Evolutionary conservation across 1,140 invertebrate species (phyloP), one percentile per base, ranked within the genome.

Genomic region (Eriosoma lanigerum): DNA sequence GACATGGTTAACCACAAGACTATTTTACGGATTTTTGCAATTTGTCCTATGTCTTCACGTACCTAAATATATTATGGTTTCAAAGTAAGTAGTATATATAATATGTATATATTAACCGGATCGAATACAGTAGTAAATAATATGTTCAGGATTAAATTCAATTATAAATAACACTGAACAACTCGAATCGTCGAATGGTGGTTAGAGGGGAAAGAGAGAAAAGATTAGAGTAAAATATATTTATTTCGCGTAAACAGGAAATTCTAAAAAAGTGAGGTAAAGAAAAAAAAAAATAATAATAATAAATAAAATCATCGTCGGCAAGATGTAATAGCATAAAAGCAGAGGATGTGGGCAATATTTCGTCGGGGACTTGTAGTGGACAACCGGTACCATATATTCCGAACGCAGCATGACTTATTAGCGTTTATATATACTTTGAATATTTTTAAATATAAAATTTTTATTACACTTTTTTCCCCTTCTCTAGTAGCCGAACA

Each of bases 361-460:
- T 78, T 78, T 78, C 75, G 75, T 78, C 75, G 56, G 56, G 17
- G 56, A 76, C 73, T 24, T 46, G 38, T 17, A 58, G 54, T 48
- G 75, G 75, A 78, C 75, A 78, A 78, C 75, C 38, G 75, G 75
- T 78, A 78, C 54, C 44, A 78, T 78, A 78, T 78, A 78, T 78
- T 78, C 24, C 75, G 21, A 78, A 60, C 75, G 38, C 75, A 78
- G 75, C 75, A 78, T 78, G 75, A 78, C 75, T 78, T 78, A 78
- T 78, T 78, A 78, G 75, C 75, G 75, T 62, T 44, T 66, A 44
- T 66, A 60, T 66, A 44, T 44, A 60, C 75, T 78, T 78, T 78
- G 75, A 78, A 78, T 78, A 78, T 62, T 62, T 78, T 78, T 78
- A 78, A 78, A 78, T 78, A 78, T 78, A 78, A 56, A 62, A 78